Evolutionary conservation across 2,888 invertebrate species (phyloP).

Genomic region (Erebia palarica): DNA sequence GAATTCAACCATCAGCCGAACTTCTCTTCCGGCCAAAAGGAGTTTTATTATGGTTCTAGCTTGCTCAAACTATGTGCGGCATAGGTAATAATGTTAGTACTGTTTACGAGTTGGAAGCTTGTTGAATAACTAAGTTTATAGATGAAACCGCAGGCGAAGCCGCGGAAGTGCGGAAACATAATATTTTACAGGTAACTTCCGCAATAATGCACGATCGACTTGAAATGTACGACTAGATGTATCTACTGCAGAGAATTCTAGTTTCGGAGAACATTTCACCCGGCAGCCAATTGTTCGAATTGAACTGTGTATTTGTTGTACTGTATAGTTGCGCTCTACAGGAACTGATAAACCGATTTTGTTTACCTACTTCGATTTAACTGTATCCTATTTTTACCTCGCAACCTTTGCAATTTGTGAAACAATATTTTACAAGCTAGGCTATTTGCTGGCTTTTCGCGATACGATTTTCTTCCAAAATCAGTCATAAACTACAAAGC

Average conservation of each 20-base stretch:
- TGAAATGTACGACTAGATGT: slow-evolving; percentile 17
- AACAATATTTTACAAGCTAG: neutral
- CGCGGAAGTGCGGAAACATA: slow-evolving; percentile 42
- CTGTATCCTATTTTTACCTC: slow-evolving; percentile 1
- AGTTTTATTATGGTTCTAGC: slow-evolving; percentile 45
- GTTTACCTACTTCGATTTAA: neutral
- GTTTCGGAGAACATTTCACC: slow-evolving; percentile 12
- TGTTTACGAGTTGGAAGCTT: slow-evolving; percentile 47
- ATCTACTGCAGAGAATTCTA: slow-evolving; percentile 17
- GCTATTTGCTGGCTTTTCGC: neutral
- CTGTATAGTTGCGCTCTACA: neutral
- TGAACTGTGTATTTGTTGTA: slow-evolving; percentile 15
- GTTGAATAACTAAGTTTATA: slow-evolving; percentile 47
- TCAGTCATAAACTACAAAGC: neutral
- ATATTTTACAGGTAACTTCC: slow-evolving; percentile 41
- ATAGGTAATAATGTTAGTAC: slow-evolving; percentile 49
- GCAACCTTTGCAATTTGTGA: neutral
- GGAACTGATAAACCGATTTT: neutral
- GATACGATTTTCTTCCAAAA: neutral
- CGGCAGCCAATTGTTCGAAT: slow-evolving; percentile 10
- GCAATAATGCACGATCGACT: slow-evolving; percentile 32
- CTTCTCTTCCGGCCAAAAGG: slow-evolving; percentile 40
- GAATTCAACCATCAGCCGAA: slow-evolving; percentile 40
- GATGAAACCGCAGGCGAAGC: slow-evolving; percentile 44
- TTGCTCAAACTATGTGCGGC: slow-evolving; percentile 47